A percentile compares a stretch with the other conserved stretches of the same genome.
phyloP scores from a whole-genome alignment of 2,113 vertebrate genomes.

The Tapirus terrestris region DNA sequence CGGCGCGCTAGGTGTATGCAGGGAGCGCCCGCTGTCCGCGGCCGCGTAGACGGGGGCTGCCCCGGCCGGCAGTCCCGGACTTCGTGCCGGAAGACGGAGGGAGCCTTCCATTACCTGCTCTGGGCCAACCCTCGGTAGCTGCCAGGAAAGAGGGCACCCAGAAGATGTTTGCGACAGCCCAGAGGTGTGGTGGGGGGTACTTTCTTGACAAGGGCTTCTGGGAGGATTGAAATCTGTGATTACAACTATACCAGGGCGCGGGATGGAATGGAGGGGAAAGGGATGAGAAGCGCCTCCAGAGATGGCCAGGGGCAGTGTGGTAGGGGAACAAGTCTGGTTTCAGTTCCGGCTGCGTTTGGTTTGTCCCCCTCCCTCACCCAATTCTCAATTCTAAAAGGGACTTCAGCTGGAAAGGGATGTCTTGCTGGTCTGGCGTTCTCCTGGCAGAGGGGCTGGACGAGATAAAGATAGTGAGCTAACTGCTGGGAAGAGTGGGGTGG shows the following conservation, averaged over 20 bases:
- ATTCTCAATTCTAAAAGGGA: background rate
- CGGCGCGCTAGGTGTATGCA: background rate
- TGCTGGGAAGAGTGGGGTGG: background rate
- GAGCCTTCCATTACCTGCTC: slow-evolving; percentile 50
- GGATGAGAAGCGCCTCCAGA: background rate
- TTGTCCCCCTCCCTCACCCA: background rate
- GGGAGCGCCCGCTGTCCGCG: slow-evolving; percentile 8
- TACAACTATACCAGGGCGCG: background rate
- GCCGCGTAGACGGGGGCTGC: background rate
- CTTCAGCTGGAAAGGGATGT: background rate
- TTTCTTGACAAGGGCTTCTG: background rate
- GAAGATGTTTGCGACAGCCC: slow-evolving; percentile 10
- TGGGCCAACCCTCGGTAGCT: background rate
- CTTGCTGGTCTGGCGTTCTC: background rate
- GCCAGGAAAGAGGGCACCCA: background rate
- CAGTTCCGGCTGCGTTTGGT: background rate
- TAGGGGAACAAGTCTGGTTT: background rate
- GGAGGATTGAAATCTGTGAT: background rate
- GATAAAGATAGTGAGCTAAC: background rate
- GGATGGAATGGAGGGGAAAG: background rate
- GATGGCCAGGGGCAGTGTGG: background rate
- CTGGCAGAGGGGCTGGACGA: background rate
- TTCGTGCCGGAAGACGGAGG: background rate
- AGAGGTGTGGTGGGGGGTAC: background rate
- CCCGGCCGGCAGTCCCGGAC: background rate